Conservation (phyloP, 2,797 vertebrate species). For the Coluber constrictor region DNA sequence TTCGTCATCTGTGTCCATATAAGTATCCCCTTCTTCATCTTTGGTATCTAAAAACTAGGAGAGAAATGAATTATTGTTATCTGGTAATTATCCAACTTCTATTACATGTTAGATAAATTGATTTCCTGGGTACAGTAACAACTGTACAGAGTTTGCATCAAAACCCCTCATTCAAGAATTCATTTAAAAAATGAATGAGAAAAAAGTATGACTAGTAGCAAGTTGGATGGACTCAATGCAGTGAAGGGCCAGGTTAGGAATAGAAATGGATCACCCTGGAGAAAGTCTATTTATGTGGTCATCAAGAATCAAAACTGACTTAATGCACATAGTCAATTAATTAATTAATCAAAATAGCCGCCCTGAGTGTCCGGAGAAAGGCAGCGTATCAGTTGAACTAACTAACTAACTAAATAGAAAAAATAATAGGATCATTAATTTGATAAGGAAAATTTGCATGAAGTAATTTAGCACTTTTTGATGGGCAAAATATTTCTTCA, state of each 20-base stretch:
- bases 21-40: constrained; percentile 86
- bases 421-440: neutral
- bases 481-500: neutral
- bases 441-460: neutral
- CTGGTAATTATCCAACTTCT: neutral
- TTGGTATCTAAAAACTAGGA: constrained; percentile 87
- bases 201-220: neutral
- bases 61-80: constrained; percentile 16
- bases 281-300: neutral
- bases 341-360: neutral
- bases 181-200: neutral
- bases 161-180: neutral
- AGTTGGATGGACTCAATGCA: neutral
- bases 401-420: neutral
- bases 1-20: constrained; percentile 92
- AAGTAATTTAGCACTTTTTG: neutral
- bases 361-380: no score
- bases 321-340: neutral
- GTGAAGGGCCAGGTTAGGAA: neutral
- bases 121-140: neutral
- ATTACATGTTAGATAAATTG: neutral
- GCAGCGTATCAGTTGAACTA: no score
- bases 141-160: neutral
- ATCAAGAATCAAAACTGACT: neutral
- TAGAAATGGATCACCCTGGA: neutral